Conservation (phyloP, 2,797 vertebrate species). For the Mus spretus region DNA sequence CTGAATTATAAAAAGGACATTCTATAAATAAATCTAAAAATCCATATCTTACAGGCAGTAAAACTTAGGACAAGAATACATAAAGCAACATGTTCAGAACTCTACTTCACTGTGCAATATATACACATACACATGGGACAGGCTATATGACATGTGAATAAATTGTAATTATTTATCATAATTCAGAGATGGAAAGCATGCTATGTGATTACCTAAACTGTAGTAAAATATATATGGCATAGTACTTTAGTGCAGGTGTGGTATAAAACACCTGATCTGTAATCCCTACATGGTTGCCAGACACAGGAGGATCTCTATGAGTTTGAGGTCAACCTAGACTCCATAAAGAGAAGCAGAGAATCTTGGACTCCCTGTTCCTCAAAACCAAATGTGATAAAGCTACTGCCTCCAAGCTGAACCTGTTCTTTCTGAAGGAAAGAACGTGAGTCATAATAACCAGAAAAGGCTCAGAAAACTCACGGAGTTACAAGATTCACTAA, state of each 20-base stretch:
- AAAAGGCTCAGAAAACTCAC: not conserved
- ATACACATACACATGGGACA: constrained; percentile 9
- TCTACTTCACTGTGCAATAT: constrained; percentile 21
- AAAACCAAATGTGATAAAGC: not conserved
- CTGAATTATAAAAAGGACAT: constrained; percentile 22
- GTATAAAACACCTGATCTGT: not conserved
- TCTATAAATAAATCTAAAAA: constrained; percentile 70
- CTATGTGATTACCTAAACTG: not conserved
- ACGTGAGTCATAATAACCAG: too few relatives aligned
- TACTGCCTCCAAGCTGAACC: not conserved
- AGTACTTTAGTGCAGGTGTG: not conserved
- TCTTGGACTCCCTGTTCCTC: not conserved
- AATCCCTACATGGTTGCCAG: not conserved
- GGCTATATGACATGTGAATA: constrained; percentile 27
- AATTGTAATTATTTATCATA: constrained; percentile 47
- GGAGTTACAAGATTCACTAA: not conserved
- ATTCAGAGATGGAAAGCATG: constrained; percentile 11
- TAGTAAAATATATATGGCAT: not conserved
- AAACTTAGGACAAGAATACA: constrained; percentile 55
- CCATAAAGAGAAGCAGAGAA: not conserved
- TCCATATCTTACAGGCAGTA: constrained; percentile 8
- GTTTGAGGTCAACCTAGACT: not conserved
- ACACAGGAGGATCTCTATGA: not conserved
- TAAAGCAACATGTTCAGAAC: constrained; percentile 23
- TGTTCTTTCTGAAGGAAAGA: not conserved